Evolutionary conservation across 1,140 invertebrate species (phyloP), one percentile per base, ranked within the genome.

Genomic region (Holcopasites calliopsidis): DNA sequence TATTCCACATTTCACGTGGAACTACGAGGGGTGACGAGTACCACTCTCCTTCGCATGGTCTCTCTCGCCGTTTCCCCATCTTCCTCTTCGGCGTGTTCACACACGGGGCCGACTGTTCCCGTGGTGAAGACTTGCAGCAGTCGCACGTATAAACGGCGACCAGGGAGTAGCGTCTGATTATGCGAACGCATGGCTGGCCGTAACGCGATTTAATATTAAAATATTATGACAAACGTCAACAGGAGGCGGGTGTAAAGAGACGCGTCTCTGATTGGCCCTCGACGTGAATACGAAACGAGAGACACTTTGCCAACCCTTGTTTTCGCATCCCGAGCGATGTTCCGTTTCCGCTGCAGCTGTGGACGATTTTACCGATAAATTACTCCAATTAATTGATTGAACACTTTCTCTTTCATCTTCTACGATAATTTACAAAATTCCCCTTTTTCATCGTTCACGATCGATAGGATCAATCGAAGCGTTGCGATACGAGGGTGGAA

Each of bases 141-240:
- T 38, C 79, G 66, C 74, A 38, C 68, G 62, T 54, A 23, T 62
- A 79, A 62, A 71, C 44, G 44, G 40, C 55, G 68, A 16, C 70
- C 80, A 68, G 79, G 82, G 82, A 87, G 85, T 81, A 88, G 86
- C 86, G 87, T 87, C 89, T 92, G 90, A 92, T 92, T 91, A 91
- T 92, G 90, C 90, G 88, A 90, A 88, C 90, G 90, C 90, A 91
- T 91, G 90, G 86, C 88, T 91, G 90, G 85, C 84, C 89, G 85
- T 92, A 91, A 91, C 87, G 88, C 89, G 89, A 92, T 92, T 92
- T 91, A 92, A 91, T 91, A 92, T 92, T 92, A 92, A 92, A 92
- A 91, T 92, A 92, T 92, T 92, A 92, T 91, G 90, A 92, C 90
- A 92, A 92, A 92, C 87, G 91, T 91, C 90, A 92, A 92, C 89